Evolutionary conservation across 2,113 vertebrate species (phyloP).

Genomic region (Astur gentilis): DNA sequence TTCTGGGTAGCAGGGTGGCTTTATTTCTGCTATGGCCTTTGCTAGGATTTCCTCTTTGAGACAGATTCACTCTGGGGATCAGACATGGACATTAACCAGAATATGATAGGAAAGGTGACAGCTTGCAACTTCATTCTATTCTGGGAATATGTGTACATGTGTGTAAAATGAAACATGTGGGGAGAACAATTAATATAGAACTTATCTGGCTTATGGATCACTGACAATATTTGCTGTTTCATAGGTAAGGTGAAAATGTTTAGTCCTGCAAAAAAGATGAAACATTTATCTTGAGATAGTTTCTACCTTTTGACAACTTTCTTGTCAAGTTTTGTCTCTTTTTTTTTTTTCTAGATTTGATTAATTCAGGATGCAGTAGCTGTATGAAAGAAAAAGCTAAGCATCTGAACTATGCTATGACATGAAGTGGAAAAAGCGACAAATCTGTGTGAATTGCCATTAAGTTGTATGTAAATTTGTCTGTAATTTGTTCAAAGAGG

Average conservation of each 20-base stretch:
- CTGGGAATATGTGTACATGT: not conserved
- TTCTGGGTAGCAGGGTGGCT: not conserved
- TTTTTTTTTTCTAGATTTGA: not conserved
- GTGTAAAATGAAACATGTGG: not conserved
- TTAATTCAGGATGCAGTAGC: not conserved
- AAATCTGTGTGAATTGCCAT: not conserved
- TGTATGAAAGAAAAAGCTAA: not conserved
- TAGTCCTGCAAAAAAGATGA: not conserved
- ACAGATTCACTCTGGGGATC: not conserved
- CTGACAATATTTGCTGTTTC: not conserved
- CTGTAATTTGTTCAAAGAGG: not conserved
- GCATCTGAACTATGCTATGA: not conserved
- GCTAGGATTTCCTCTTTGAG: not conserved
- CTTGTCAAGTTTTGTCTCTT: not conserved
- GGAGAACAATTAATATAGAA: not conserved
- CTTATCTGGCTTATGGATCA: not conserved
- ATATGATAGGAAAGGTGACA: not conserved
- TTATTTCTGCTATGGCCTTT: not conserved
- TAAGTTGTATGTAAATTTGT: not conserved
- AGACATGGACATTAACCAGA: not conserved
- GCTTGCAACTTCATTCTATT: not conserved
- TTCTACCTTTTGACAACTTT: not conserved
- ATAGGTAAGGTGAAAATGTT: not conserved
- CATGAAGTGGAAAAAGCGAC: accelerated
- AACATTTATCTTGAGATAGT: not conserved